Percentiles rank a stretch among this genome's conserved stretches.
phyloP scores from a whole-genome alignment of 2,797 vertebrate species.

The Alca torda region DNA sequence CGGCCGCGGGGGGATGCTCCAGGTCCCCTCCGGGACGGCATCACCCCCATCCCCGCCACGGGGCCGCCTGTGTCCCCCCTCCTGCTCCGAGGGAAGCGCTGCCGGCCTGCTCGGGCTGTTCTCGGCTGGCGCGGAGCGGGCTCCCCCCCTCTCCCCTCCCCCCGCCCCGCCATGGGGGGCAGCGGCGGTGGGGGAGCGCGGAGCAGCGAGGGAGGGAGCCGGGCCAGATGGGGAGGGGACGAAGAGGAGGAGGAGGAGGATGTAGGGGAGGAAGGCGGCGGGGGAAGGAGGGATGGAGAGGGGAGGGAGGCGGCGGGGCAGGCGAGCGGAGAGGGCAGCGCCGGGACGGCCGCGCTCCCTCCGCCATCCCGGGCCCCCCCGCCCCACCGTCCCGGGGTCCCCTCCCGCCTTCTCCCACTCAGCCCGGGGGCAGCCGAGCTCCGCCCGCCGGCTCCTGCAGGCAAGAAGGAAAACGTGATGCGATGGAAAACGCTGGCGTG shows the following conservation, averaged over 20 bases:
- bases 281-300: neutral
- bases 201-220: neutral
- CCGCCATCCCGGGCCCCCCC: too few relatives aligned
- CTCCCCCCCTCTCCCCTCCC: too few relatives aligned
- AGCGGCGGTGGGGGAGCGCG: neutral
- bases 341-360: neutral
- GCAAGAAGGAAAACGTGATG: neutral
- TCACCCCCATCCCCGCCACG: neutral
- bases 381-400: too few relatives aligned
- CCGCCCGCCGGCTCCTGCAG: neutral
- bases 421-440: neutral
- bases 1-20: neutral
- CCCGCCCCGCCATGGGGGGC: too few relatives aligned
- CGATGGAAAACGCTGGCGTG: neutral
- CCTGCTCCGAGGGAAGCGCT: neutral
- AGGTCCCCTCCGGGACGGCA: neutral
- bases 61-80: neutral
- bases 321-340: neutral
- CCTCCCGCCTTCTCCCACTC: neutral
- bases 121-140: neutral
- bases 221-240: neutral
- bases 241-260: neutral
- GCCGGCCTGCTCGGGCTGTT: too few relatives aligned
- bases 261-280: neutral
- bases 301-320: neutral